These are phyloP conservation scores for Macaca mulatta DNA, from an alignment of 2,113 vertebrate genomes.

Conservation along the genomic window DNA sequence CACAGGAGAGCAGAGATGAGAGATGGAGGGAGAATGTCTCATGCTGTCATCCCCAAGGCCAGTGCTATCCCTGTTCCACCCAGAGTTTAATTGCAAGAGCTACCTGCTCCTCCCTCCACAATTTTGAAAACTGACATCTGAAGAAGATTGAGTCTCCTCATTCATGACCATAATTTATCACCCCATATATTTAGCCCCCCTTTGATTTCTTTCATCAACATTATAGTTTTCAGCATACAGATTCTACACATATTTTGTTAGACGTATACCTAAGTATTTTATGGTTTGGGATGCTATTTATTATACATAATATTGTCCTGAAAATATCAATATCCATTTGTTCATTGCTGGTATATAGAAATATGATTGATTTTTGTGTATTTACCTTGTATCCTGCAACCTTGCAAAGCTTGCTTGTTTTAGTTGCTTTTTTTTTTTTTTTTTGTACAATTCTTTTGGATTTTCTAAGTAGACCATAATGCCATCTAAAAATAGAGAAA, in stretches of 20 bases:
- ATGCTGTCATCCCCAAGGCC: not conserved
- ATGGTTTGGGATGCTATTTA: not conserved
- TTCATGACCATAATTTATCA: not conserved
- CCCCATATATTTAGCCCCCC: not conserved
- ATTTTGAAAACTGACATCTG: not conserved
- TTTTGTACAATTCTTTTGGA: not conserved
- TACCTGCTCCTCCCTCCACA: not conserved
- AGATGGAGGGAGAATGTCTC: not conserved
- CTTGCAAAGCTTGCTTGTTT: not conserved
- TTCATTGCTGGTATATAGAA: not conserved
- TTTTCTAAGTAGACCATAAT: not conserved
- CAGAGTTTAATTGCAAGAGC: rapidly evolving
- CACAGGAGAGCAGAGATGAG: not conserved
- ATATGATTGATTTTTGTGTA: not conserved
- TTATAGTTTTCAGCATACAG: not conserved
- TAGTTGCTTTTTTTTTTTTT: not conserved
- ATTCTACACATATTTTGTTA: not conserved
- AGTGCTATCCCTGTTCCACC: rapidly evolving
- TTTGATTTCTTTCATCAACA: not conserved
- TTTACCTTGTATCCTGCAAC: not conserved
- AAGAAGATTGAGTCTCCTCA: not conserved
- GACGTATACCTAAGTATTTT: not conserved
- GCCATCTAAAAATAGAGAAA: not conserved
- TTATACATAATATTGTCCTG: not conserved
- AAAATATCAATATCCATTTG: not conserved